Evolutionary conservation across 2,888 invertebrate genomes (phyloP), one percentile per base, ranked within the genome.

Genomic region (Athrips mouffetella): DNA sequence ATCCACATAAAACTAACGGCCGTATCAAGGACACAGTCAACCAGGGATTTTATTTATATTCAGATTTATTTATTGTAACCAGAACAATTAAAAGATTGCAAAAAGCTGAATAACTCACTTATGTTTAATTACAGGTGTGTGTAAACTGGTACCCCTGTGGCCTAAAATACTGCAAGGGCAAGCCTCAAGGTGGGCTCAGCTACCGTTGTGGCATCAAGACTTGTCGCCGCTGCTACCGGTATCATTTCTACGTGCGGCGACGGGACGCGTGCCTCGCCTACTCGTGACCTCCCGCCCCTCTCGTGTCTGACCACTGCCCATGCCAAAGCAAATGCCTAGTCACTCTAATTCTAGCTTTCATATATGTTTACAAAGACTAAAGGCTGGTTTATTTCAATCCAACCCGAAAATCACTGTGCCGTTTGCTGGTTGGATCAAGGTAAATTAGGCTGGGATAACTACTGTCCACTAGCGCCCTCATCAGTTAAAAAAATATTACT

Each of bases 71-170:
- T 30, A 7, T 7, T 30, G 30, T 30, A 7, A n/a, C n/a, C n/a
- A n/a, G n/a, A n/a, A n/a, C n/a, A n/a, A n/a, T n/a, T n/a, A n/a
- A n/a, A n/a, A n/a, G n/a, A n/a, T n/a, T n/a, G n/a, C n/a, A n/a
- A n/a, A n/a, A n/a, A n/a, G n/a, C n/a, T n/a, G n/a, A 35, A 35
- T 18, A 35, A 16, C 16, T 16, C 15, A 11, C 11, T 15, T 11
- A 1, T 13, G 3, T 2, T 5, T 5, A 2, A 8, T 15, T 51
- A 3, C 62, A 86, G 85, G 76, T 84, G 54, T 97, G 97, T 77
- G 93, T 98, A 46, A 96, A 96, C 47, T 98, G 98, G 98, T 98
- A 97, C 80, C 98, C 98, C 0, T 98, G 98, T 78, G 97, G 96
- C 16, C 89, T 98, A 35, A 98, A 98, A 74, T 98, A 97, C 84